These are phyloP conservation scores for Takifugu bimaculatus DNA, from an alignment of 2,113 vertebrate species.

Conservation along the genomic window DNA sequence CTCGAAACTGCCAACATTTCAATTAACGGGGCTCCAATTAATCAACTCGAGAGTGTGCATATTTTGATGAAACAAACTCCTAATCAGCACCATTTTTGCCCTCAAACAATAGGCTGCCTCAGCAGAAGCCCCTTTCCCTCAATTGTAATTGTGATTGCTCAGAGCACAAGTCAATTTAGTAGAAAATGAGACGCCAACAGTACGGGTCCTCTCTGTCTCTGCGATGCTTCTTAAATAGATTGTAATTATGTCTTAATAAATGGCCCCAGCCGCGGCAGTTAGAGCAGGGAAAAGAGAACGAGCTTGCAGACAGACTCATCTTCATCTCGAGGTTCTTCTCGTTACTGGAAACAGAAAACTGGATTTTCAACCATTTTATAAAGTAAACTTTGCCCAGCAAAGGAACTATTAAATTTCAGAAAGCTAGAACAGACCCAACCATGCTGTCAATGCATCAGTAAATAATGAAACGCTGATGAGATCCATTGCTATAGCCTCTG, in stretches of 20 bases:
- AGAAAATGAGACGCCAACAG: slow-evolving; percentile 65
- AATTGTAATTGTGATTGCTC: slow-evolving; percentile 23
- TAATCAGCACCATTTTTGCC: slow-evolving; percentile 49
- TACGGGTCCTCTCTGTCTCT: slow-evolving; percentile 54
- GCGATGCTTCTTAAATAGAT: slow-evolving; percentile 61
- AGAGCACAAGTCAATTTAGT: slow-evolving; percentile 62
- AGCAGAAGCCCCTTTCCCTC: slow-evolving; percentile 14
- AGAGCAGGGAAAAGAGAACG: not conserved
- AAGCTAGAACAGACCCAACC: slow-evolving; percentile 7
- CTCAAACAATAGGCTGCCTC: slow-evolving; percentile 26
- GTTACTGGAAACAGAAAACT: too few relatives aligned
- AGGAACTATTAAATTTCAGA: slow-evolving; percentile 10
- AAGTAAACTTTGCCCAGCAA: too few relatives aligned
- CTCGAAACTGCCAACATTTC: slow-evolving; percentile 47
- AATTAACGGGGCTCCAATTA: slow-evolving; percentile 46
- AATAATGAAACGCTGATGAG: slow-evolving; percentile 36
- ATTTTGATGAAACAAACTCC: slow-evolving; percentile 26
- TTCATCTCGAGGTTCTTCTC: slow-evolving; percentile 11
- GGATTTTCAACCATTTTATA: too few relatives aligned
- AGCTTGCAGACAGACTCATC: not conserved
- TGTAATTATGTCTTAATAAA: slow-evolving; percentile 62
- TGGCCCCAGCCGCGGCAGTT: slow-evolving; percentile 33
- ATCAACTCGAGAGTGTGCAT: slow-evolving; percentile 30
- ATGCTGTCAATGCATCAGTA: slow-evolving; percentile 14
- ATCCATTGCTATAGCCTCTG: slow-evolving; percentile 15